Conservation (phyloP, 2,888 invertebrate species). For the Nasonia oneida region DNA sequence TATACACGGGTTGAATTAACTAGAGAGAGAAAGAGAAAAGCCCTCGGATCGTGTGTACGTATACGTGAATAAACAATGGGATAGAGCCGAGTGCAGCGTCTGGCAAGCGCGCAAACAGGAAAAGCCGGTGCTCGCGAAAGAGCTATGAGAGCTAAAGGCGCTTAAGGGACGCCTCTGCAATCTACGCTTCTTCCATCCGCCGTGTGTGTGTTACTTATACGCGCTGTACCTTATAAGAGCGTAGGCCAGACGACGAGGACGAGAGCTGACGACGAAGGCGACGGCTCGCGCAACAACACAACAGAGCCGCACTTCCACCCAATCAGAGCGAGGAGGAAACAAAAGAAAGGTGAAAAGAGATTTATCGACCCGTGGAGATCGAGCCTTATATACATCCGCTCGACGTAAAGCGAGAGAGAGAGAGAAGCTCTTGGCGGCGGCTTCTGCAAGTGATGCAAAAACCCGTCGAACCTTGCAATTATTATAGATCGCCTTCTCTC, state of each 20-base stretch:
- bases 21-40: no score
- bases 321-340: slow-evolving; percentile 79
- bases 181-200: no score
- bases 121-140: slow-evolving; percentile 4
- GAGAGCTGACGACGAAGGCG: background rate
- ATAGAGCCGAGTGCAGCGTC: no score
- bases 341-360: slow-evolving; percentile 78
- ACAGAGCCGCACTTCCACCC: slow-evolving; percentile 64
- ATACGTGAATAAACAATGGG: no score
- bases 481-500: slow-evolving; percentile 49
- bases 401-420: background rate
- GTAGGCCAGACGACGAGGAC: background rate
- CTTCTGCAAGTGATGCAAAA: slow-evolving; percentile 58
- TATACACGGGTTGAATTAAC: no score
- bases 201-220: background rate
- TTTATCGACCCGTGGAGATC: slow-evolving; percentile 65
- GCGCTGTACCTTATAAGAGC: slow-evolving; percentile 1
- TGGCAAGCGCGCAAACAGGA: background rate
- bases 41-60: no score
- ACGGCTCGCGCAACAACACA: slow-evolving; percentile 16
- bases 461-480: slow-evolving; percentile 60
- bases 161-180: slow-evolving; percentile 31
- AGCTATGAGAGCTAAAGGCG: background rate
- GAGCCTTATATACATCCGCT: slow-evolving; percentile 58
- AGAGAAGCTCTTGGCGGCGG: slow-evolving; percentile 13